phyloP scores from a whole-genome alignment of 2,888 invertebrate species.

The Euplexia lucipara region DNA sequence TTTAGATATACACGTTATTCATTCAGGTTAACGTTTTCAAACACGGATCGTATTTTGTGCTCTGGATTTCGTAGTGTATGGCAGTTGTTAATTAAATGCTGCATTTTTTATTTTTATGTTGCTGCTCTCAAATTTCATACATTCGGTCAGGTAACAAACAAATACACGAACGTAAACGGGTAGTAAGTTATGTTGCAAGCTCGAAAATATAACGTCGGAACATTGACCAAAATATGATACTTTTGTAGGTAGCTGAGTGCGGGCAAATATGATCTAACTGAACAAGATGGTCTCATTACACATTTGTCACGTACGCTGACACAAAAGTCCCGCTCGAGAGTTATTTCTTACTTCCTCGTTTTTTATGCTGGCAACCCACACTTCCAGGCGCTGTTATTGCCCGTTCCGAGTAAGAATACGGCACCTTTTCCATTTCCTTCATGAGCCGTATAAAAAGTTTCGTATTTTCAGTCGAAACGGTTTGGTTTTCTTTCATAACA shows the following conservation, averaged over 20 bases:
- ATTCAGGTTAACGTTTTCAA: conserved; percentile 33
- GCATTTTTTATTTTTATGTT: conserved; percentile 7
- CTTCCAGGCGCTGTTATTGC: conserved; percentile 50
- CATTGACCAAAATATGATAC: conserved; percentile 41
- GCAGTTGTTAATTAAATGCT: conserved; percentile 20
- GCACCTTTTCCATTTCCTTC: conserved; percentile 49
- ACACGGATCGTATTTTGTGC: conserved; percentile 8
- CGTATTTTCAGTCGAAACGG: conserved; percentile 20
- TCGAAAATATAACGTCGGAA: conserved; percentile 24
- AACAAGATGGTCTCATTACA: conserved; percentile 72
- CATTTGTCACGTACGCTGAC: conserved; percentile 75
- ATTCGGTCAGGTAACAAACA: conserved; percentile 11
- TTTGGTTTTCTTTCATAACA: conserved; percentile 15
- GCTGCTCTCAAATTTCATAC: conserved; percentile 9
- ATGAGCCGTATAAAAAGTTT: conserved; percentile 36
- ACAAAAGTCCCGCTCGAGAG: conserved; percentile 57
- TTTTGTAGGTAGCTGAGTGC: conserved; percentile 51
- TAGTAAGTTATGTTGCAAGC: conserved; percentile 14
- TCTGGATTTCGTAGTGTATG: conserved; percentile 3
- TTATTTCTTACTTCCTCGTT: conserved; percentile 56
- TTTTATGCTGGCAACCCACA: conserved; percentile 59
- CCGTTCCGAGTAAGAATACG: conserved; percentile 44
- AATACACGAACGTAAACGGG: neutral
- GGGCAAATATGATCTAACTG: conserved; percentile 61
- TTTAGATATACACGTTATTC: conserved; percentile 24